A percentile compares a stretch with the other conserved stretches of the same genome.
These are phyloP conservation scores for Corydoras maculifer DNA, from an alignment of 2,113 vertebrate genomes.

Conservation along the genomic window DNA sequence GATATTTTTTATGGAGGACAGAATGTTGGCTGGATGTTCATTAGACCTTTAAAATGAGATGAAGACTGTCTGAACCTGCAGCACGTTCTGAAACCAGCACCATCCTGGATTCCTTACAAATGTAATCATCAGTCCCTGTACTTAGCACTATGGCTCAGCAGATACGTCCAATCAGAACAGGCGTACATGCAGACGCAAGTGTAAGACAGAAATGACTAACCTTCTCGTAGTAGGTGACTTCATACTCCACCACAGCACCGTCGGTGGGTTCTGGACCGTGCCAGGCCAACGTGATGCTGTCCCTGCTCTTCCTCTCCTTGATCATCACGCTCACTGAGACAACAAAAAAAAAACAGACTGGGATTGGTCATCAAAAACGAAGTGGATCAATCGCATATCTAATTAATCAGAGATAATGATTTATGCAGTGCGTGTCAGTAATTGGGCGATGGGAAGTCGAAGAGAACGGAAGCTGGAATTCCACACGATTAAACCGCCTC, in stretches of 20 bases:
- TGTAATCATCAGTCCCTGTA: slow-evolving; percentile 9
- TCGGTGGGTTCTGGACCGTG: slow-evolving; percentile 48
- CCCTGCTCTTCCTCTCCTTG: slow-evolving; percentile 52
- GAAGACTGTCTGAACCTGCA: too few species aligned
- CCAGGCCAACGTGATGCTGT: slow-evolving; percentile 55
- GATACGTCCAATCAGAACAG: slow-evolving; percentile 28
- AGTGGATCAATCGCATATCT: slow-evolving; percentile 40
- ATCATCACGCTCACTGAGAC: slow-evolving; percentile 52
- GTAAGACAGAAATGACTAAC: slow-evolving; percentile 39
- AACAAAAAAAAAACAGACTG: slow-evolving; percentile 27
- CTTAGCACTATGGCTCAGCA: slow-evolving; percentile 21
- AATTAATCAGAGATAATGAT: slow-evolving; percentile 44
- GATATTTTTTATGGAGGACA: background rate
- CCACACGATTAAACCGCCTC: too few species aligned
- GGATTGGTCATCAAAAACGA: slow-evolving; percentile 40
- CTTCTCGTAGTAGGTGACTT: slow-evolving; percentile 60
- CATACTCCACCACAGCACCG: slow-evolving; percentile 51
- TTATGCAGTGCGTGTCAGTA: slow-evolving; percentile 40
- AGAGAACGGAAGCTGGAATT: too few species aligned
- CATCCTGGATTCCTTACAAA: background rate
- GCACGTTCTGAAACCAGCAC: too few species aligned
- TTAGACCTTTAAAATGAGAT: too few species aligned
- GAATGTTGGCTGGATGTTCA: too few species aligned
- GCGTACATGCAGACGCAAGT: slow-evolving; percentile 15
- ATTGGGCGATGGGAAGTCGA: slow-evolving; percentile 23